These are phyloP conservation scores for Leptarthrus brevirostris DNA, from an alignment of 2,888 invertebrate species.

Conservation along the genomic window DNA sequence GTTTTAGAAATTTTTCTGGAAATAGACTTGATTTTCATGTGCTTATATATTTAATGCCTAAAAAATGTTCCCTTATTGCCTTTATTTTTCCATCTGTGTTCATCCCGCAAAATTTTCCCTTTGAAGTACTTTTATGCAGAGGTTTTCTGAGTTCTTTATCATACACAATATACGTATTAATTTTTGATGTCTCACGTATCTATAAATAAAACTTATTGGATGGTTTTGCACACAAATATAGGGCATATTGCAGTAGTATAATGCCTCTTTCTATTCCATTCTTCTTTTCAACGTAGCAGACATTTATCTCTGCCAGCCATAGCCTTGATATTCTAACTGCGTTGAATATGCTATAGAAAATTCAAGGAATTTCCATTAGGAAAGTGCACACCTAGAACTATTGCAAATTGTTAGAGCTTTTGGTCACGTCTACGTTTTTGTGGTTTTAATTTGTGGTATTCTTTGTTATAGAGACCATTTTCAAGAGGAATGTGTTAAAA, in stretches of 20 bases:
- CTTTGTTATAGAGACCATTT: constrained; percentile 1
- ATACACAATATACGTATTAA: constrained; percentile 10
- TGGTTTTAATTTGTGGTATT: constrained; percentile 11
- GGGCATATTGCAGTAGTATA: constrained; percentile 20
- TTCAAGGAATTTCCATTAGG: constrained; percentile 15
- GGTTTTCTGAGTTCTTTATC: background rate
- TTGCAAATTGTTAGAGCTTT: constrained; percentile 14
- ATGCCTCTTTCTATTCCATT: constrained; percentile 11
- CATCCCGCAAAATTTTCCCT: background rate
- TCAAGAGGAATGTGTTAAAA: constrained; percentile 12
- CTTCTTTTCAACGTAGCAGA: constrained; percentile 6
- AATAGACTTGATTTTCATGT: too few species aligned
- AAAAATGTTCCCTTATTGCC: too few species aligned
- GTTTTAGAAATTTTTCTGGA: too few species aligned
- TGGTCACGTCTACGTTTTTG: constrained; percentile 27
- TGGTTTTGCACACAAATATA: background rate
- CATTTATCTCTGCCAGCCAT: constrained; percentile 34
- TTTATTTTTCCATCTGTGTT: too few species aligned
- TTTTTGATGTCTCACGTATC: constrained; percentile 29
- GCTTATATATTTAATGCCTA: too few species aligned
- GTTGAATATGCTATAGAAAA: constrained; percentile 16
- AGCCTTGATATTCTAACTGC: constrained; percentile 32
- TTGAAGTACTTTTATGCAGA: too few species aligned
- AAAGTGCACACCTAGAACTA: constrained; percentile 38
- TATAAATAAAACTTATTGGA: constrained; percentile 7